Base-by-base conservation (phyloP, 2,888 invertebrate species). In the Caenorhabditis becei region DNA sequence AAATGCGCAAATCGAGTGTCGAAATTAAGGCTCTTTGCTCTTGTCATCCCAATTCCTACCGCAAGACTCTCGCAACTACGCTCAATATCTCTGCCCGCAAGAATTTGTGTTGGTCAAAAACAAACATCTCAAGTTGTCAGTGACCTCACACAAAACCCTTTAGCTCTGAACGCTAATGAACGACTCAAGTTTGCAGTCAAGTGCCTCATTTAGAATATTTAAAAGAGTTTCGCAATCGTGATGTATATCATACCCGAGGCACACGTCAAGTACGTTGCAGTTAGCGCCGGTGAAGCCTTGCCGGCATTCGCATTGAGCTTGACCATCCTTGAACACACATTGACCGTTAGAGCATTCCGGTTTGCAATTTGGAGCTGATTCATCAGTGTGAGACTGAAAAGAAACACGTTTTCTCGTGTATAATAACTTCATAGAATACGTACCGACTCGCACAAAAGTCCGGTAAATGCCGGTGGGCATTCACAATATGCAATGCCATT, bases 261-360 rank as follows among this genome's bases (percentile, higher is more conserved):
- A 89, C 28, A 87, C 83, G 82, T 89, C 89, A 35, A 87, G 82
- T 49, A 88, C 83, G 66, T 90, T 90, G 80, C 89, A 89, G 75
- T 89, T 90, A 69, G 82, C 77, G 24, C 89, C 89, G 53, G 87
- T 85, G 82, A 90, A 89, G 47, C 89, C 89, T 63, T 88, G 85
- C 24, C 85, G 78, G 65, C 89, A 89, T 54, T 83, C 77, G 67
- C 85, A 85, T 61, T 72, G 62, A 23, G 82, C 61, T 51, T 72
- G 69, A 58, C 83, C 80, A 26, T 79, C 69, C 32, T 82, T 82
- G 37, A 32, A 20, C 24, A 87, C 70, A 71, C 83, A 80, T 67
- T 86, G 80, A 26, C 87, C 87, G 44, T 87, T 87, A 7, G 83
- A 70, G 62, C 87, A 87, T 58, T 78, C 80, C 8, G 84, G 83